Conservation (phyloP, 2,888 invertebrate species). For the Tetragnatha montana region DNA sequence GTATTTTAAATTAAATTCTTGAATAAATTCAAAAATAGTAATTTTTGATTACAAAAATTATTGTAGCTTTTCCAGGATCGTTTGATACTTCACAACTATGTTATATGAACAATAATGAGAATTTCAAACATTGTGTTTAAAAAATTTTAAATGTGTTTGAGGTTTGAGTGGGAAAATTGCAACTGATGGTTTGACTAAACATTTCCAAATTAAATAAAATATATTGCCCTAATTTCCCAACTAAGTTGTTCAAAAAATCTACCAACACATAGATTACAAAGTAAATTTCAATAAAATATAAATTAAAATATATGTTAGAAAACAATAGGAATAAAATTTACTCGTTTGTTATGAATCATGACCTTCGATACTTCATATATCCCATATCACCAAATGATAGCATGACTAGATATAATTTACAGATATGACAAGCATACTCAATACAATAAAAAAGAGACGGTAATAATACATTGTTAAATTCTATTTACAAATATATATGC, state of each 20-base stretch:
- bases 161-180: not conserved
- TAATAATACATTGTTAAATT: not conserved
- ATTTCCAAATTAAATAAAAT: no score
- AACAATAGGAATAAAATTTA: no score
- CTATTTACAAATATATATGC: conserved; percentile 36
- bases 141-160: not conserved
- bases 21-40: no score
- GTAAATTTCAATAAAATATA: no score
- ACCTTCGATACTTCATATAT: not conserved
- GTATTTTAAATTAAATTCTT: no score
- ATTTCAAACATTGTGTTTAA: not conserved
- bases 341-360: not conserved
- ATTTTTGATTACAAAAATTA: no score
- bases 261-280: no score
- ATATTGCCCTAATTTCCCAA: no score
- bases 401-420: conserved; percentile 31
- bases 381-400: not conserved
- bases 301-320: no score
- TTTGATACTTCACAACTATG: not conserved
- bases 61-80: no score
- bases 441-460: conserved; percentile 21
- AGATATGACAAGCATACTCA: conserved; percentile 4
- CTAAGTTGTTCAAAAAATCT: no score
- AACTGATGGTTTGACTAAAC: not conserved
- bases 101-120: not conserved